phyloP scores from a whole-genome alignment of 2,113 vertebrate genomes.

The Ornithorhynchus anatinus region DNA sequence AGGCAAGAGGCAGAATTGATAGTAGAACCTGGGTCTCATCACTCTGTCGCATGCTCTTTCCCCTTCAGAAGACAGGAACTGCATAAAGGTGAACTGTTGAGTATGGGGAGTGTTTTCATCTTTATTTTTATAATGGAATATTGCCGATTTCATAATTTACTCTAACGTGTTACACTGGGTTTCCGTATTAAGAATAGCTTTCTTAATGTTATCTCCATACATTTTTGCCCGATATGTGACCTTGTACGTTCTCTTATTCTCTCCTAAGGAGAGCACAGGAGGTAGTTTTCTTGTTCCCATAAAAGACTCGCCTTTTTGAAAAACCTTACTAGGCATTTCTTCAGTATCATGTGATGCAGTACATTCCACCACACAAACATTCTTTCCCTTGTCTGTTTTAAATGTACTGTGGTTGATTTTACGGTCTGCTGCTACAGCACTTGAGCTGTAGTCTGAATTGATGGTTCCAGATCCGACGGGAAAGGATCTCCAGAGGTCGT shows the following conservation, averaged over 20 bases:
- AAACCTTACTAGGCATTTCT: not conserved
- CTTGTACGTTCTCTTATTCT: not conserved
- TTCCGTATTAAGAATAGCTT: too few species aligned
- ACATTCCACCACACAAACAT: not conserved
- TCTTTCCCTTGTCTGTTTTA: not conserved
- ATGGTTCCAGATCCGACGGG: not conserved
- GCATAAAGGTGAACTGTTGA: too few species aligned
- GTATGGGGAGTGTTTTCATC: too few species aligned
- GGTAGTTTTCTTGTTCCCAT: not conserved
- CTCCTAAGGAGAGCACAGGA: not conserved
- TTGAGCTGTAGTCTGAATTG: not conserved
- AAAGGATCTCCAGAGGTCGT: not conserved
- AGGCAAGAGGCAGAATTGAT: too few species aligned
- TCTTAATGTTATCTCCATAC: too few species aligned
- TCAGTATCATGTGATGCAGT: not conserved
- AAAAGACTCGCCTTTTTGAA: not conserved
- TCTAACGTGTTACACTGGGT: too few species aligned
- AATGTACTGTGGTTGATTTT: conserved; percentile 9
- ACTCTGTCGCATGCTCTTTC: too few species aligned
- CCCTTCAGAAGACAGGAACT: too few species aligned
- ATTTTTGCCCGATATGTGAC: too few species aligned
- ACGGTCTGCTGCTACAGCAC: not conserved
- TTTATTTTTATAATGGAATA: too few species aligned
- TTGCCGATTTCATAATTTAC: too few species aligned
- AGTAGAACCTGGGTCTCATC: too few species aligned